phyloP scores from a whole-genome alignment of 2,113 vertebrate species.

The Pygoscelis antarcticus region DNA sequence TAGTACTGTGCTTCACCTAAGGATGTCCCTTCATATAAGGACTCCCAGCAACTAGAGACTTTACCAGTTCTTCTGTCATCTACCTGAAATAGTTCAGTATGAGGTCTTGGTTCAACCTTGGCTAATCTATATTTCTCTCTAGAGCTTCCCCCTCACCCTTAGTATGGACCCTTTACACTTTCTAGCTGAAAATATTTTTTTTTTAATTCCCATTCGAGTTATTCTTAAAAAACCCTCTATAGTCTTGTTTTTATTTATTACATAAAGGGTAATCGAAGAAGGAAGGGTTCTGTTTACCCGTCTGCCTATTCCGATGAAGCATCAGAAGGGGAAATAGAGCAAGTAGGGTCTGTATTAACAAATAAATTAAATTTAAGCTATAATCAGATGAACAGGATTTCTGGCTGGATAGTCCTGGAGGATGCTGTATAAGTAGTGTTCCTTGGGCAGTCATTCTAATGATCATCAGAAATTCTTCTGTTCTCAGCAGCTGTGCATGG shows the following conservation, averaged over 20 bases:
- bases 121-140: neutral
- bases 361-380: neutral
- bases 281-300: neutral
- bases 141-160: neutral
- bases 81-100: neutral
- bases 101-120: neutral
- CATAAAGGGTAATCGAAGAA: neutral
- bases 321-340: neutral
- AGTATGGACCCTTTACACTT: neutral
- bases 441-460: neutral
- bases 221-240: neutral
- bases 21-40: neutral
- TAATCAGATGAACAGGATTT: neutral
- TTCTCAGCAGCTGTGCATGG: neutral
- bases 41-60: neutral
- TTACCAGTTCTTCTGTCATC: neutral
- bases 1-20: neutral
- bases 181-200: neutral
- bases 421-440: neutral
- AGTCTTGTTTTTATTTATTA: neutral
- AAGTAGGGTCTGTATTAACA: neutral
- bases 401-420: neutral
- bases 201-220: neutral
- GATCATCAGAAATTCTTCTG: neutral
- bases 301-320: neutral